Base-by-base conservation (phyloP, 2,888 invertebrate species). In the Calliphora vomitoria region DNA sequence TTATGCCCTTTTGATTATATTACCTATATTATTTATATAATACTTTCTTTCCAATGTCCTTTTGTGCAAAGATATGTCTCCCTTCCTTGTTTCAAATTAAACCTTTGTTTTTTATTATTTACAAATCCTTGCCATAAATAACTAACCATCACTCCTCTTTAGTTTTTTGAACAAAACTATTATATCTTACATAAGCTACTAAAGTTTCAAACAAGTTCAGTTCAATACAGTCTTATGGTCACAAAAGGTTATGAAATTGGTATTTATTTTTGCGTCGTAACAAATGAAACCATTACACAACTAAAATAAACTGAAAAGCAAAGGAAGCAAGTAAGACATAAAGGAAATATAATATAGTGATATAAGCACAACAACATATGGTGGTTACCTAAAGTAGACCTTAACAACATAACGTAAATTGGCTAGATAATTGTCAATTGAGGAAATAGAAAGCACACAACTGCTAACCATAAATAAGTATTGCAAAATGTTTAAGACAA, bases 391-490 rank as follows among this genome's bases (percentile, higher is more conserved):
- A 58, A 58, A 71, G 20, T 66, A 83, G 50, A 71, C 53, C 31
- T 62, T 75, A 55, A 25, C 35, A 69, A 64, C 44, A 74, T 50
- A 80, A 75, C 25, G 41, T 87, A 87, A 87, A 87, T 87, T 87
- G 85, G 69, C 64, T 85, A 82, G 79, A 87, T 85, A 87, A 87
- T 87, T 87, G 85, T 74, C 87, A 82, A 82, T 85, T 74, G 74
- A 69, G 53, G 25, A 50, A 76, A 81, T 11, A 58, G 62, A 44
- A 58, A 44, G 71, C 13, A 55, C 69, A 18, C 13, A 76, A 31
- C 31, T 31, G 41, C 53, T 60, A 71, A 47, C 68, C 60, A 79
- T 69, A 80, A 81, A 79, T 69, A 80, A 81, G 64, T 72, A 72
- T 55, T 47, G 53, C 31, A 66, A 82, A 75, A 50, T 35, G 25